A percentile compares a stretch with the other conserved stretches of the same genome.
Conservation (phyloP, 2,888 invertebrate genomes). For the Drosophila greeni region DNA sequence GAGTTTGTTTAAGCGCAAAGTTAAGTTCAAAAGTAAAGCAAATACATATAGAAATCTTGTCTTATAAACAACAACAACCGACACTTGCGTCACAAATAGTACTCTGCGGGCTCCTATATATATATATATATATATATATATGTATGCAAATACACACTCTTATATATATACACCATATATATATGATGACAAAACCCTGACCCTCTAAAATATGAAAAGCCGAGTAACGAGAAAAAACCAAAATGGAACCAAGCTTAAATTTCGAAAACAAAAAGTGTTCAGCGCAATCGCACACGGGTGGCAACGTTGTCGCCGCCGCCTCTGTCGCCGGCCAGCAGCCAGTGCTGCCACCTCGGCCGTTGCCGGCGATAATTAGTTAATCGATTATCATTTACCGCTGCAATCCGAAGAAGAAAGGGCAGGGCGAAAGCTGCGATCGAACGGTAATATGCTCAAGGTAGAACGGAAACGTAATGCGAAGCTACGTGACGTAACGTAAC, state of each 20-base stretch:
- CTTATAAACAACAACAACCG: slow-evolving; percentile 13
- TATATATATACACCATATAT: neutral
- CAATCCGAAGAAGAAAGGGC: slow-evolving; percentile 3
- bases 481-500: slow-evolving; percentile 12
- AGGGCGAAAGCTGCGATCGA: slow-evolving; percentile 10
- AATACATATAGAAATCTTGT: slow-evolving; percentile 29
- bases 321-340: slow-evolving; percentile 15
- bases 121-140: slow-evolving; percentile 4
- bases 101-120: slow-evolving; percentile 22
- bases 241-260: slow-evolving; percentile 31
- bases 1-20: slow-evolving; percentile 51
- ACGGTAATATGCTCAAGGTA: slow-evolving; percentile 37
- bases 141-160: slow-evolving; percentile 1
- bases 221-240: slow-evolving; percentile 1
- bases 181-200: slow-evolving; percentile 3
- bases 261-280: slow-evolving; percentile 34
- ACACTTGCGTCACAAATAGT: slow-evolving; percentile 31
- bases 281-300: slow-evolving; percentile 44
- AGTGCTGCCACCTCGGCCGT: slow-evolving; percentile 44
- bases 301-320: slow-evolving; percentile 15
- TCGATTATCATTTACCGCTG: slow-evolving; percentile 26
- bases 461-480: slow-evolving; percentile 12
- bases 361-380: slow-evolving; percentile 28
- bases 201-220: slow-evolving; percentile 1
- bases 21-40: slow-evolving; percentile 46